phyloP scores from a whole-genome alignment of 2,888 invertebrate genomes.

The Philhelius pedissequus region DNA sequence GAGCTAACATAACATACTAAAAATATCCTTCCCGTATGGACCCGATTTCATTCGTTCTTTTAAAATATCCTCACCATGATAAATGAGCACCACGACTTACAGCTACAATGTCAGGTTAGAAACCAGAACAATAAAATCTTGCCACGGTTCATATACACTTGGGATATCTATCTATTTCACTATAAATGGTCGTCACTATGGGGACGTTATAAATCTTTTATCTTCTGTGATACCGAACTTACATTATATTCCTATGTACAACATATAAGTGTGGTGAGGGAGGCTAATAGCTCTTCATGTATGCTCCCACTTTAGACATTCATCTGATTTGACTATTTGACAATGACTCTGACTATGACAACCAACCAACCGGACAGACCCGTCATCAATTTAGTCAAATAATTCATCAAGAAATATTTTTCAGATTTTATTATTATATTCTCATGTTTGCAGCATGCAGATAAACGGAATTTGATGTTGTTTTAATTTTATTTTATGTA shows the following conservation, averaged over 20 bases:
- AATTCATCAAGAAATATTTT: background rate
- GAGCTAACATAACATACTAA: background rate
- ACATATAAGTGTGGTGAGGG: background rate
- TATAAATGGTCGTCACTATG: background rate
- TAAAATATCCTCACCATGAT: background rate
- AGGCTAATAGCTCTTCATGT: background rate
- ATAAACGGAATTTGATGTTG: background rate
- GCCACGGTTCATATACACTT: background rate
- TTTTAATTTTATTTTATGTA: background rate
- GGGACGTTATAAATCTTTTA: background rate
- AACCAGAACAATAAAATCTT: background rate
- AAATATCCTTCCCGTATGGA: background rate
- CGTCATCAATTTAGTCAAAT: background rate
- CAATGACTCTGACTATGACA: background rate
- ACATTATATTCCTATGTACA: too few species aligned
- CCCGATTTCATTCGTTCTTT: background rate
- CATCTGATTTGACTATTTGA: background rate
- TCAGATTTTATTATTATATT: background rate
- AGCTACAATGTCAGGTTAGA: background rate
- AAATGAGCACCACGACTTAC: background rate
- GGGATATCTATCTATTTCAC: background rate
- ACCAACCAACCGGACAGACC: background rate
- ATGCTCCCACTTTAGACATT: background rate
- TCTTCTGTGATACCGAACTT: background rate
- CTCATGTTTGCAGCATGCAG: background rate